Conservation (phyloP, 2,797 vertebrate species). For the Acipenser ruthenus region DNA sequence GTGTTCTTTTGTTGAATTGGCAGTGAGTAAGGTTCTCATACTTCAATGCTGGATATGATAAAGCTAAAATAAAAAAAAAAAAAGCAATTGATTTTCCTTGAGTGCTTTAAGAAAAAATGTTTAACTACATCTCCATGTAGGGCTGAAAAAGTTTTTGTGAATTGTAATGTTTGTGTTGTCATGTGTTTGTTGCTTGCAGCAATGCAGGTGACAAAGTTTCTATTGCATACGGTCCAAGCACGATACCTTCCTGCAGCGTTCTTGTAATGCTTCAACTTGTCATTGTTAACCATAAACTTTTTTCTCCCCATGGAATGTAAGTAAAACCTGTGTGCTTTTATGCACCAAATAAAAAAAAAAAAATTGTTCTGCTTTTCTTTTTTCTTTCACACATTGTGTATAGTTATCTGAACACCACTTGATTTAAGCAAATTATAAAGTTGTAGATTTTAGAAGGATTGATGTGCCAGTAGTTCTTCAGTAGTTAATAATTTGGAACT, state of each 20-base stretch:
- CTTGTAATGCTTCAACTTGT: constrained; percentile 53
- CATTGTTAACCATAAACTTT: constrained; percentile 69
- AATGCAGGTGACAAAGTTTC: constrained; percentile 46
- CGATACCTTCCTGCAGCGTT: constrained; percentile 49
- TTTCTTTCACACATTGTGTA: constrained; percentile 7
- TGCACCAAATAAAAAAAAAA: constrained; percentile 48
- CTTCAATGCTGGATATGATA: constrained; percentile 70
- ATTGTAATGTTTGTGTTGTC: constrained; percentile 69
- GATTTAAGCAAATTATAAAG: too few species aligned
- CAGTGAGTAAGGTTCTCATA: constrained; percentile 32
- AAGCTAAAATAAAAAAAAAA: constrained; percentile 40
- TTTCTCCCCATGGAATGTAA: constrained; percentile 82
- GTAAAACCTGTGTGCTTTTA: constrained; percentile 54
- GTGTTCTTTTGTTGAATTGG: constrained; percentile 17
- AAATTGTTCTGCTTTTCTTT: constrained; percentile 11
- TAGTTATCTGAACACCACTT: too few species aligned
- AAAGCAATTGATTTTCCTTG: constrained; percentile 72
- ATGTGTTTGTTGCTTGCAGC: constrained; percentile 58
- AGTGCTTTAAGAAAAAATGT: constrained; percentile 73
- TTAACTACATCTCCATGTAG: constrained; percentile 76
- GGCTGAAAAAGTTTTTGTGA: constrained; percentile 67
- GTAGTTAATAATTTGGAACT: too few species aligned
- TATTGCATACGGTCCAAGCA: constrained; percentile 55
- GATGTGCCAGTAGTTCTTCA: too few species aligned
- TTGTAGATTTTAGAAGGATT: too few species aligned